These are phyloP conservation scores for Plestiodon gilberti DNA, from an alignment of 2,113 vertebrate genomes.

Conservation along the genomic window DNA sequence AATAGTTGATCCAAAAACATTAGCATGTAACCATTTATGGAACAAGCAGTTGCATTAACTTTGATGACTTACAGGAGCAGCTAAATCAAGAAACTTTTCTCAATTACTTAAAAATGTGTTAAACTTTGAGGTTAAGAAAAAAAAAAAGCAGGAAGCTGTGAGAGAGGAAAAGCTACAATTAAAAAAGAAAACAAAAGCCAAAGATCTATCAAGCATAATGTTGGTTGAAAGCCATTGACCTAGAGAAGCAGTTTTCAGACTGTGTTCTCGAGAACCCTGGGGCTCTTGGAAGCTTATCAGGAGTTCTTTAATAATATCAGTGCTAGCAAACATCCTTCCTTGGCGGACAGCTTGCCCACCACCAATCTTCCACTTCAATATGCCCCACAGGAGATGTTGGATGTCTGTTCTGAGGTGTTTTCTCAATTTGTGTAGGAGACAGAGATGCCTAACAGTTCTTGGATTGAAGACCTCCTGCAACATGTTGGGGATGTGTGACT, in stretches of 20 bases:
- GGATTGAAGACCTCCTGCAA: neutral
- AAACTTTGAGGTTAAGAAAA: slow-evolving; percentile 17
- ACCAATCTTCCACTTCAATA: neutral
- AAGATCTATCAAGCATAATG: neutral
- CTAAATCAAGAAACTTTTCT: slow-evolving; percentile 28
- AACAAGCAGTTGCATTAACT: slow-evolving; percentile 24
- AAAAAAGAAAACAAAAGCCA: too few relatives aligned
- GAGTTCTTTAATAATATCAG: neutral
- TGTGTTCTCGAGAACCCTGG: neutral
- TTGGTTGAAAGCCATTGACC: neutral
- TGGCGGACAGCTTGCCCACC: neutral
- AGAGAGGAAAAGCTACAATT: neutral
- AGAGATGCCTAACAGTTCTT: neutral
- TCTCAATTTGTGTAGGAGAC: neutral
- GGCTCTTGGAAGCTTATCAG: neutral
- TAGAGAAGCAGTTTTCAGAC: neutral
- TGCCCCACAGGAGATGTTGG: neutral
- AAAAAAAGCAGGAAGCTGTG: neutral
- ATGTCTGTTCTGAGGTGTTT: neutral
- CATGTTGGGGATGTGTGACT: neutral
- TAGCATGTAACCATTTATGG: slow-evolving; percentile 6
- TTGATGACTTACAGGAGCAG: slow-evolving; percentile 23
- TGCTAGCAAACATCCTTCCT: neutral
- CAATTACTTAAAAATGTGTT: slow-evolving; percentile 36
- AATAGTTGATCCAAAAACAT: slow-evolving; percentile 1